Percentiles rank a stretch among this genome's conserved stretches.
phyloP scores from a whole-genome alignment of 2,113 vertebrate genomes.

The Dasyurus viverrinus region DNA sequence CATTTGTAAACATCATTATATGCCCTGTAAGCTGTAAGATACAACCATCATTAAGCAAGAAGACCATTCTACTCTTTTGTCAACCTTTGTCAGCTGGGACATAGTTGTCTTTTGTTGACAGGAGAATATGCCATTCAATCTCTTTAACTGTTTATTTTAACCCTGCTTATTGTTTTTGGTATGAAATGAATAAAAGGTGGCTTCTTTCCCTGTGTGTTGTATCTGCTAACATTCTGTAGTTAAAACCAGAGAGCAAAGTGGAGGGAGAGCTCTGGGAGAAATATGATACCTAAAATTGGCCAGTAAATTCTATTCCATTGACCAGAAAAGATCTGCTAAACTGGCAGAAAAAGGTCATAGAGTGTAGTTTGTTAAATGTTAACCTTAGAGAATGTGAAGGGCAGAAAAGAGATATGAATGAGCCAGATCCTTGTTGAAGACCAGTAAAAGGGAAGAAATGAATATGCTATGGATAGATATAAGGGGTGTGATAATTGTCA shows the following conservation, averaged over 20 bases:
- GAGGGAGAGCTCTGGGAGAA: slow-evolving; percentile 82
- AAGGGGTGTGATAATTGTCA: slow-evolving; percentile 43
- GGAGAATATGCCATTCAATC: slow-evolving; percentile 72
- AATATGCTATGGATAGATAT: slow-evolving; percentile 62
- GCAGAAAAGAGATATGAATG: slow-evolving; percentile 51
- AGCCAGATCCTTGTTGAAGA: slow-evolving; percentile 76
- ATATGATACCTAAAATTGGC: slow-evolving; percentile 83
- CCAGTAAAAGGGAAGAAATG: slow-evolving; percentile 73
- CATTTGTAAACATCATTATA: slow-evolving; percentile 71
- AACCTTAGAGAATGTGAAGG: slow-evolving; percentile 76
- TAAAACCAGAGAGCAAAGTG: slow-evolving; percentile 83
- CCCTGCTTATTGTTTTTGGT: slow-evolving; percentile 82
- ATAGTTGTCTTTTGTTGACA: slow-evolving; percentile 77
- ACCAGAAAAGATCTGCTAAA: slow-evolving; percentile 79
- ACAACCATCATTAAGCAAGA: slow-evolving; percentile 78
- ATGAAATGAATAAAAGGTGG: slow-evolving; percentile 84
- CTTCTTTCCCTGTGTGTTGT: slow-evolving; percentile 82
- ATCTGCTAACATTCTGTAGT: slow-evolving; percentile 84
- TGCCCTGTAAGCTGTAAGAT: slow-evolving; percentile 72
- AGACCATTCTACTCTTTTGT: slow-evolving; percentile 77
- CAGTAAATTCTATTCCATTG: slow-evolving; percentile 76
- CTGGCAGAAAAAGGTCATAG: slow-evolving; percentile 51
- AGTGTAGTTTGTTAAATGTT: slow-evolving; percentile 80
- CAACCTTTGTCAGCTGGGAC: slow-evolving; percentile 70
- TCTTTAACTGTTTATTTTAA: slow-evolving; percentile 84